phyloP scores from a whole-genome alignment of 2,888 invertebrate species.

The Hyalella azteca region DNA sequence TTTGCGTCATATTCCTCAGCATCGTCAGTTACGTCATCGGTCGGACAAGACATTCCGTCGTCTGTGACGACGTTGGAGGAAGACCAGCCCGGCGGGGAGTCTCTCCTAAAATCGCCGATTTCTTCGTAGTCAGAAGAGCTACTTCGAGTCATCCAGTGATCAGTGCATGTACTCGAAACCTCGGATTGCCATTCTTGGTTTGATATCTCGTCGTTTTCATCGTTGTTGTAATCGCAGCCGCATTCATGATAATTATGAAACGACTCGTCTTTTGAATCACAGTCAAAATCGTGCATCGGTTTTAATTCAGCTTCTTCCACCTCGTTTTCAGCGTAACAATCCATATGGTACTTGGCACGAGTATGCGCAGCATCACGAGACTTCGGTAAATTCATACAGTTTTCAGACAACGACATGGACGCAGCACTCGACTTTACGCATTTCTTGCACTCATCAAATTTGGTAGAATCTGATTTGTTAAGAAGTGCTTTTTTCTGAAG shows the following conservation, averaged over 20 bases:
- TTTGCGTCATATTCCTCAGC: not conserved
- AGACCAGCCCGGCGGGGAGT: not conserved
- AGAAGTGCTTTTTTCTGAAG: not conserved
- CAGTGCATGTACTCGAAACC: not conserved
- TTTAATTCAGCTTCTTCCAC: not conserved
- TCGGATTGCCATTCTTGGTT: constrained; percentile 17
- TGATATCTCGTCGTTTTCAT: not conserved
- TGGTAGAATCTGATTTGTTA: not conserved
- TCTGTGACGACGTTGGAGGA: not conserved
- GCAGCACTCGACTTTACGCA: not conserved
- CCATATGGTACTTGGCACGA: not conserved
- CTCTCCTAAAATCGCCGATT: not conserved
- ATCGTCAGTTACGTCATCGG: not conserved
- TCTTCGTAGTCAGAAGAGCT: constrained; percentile 12
- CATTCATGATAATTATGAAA: not conserved
- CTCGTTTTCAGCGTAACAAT: not conserved
- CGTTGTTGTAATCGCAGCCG: not conserved
- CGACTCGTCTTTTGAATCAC: not conserved
- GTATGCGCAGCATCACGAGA: not conserved
- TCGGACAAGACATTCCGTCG: not conserved
- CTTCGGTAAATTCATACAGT: not conserved
- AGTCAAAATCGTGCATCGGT: too few species aligned
- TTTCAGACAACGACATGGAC: not conserved
- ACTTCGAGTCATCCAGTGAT: not conserved
- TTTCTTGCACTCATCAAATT: not conserved